Conservation (phyloP, 2,797 vertebrate genomes). For the Galagoides demidoff region DNA sequence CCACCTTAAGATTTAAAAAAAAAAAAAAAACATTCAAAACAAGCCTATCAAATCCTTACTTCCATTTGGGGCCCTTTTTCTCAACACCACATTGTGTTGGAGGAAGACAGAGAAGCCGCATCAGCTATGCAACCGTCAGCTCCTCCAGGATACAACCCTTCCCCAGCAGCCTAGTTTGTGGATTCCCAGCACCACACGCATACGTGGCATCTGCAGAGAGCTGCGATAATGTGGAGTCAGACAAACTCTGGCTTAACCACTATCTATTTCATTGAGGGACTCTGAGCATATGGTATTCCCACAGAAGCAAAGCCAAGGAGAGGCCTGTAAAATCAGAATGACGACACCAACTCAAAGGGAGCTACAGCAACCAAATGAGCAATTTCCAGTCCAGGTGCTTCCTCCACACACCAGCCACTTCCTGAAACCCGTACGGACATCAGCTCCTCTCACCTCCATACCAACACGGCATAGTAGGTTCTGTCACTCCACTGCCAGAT, state of each 20-base stretch:
- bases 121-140: not conserved
- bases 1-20: not conserved
- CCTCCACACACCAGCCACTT: not conserved
- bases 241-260: not conserved
- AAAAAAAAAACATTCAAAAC: not conserved
- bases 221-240: rapidly evolving
- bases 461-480: not conserved
- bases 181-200: not conserved
- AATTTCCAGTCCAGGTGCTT: not conserved
- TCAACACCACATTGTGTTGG: not conserved
- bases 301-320: not conserved
- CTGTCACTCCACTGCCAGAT: not conserved
- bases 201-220: rapidly evolving
- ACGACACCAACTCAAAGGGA: not conserved
- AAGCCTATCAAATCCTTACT: not conserved
- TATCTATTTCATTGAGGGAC: not conserved
- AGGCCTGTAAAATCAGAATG: not conserved
- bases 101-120: not conserved
- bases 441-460: not conserved
- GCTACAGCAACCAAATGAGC: not conserved
- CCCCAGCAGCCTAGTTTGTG: not conserved
- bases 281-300: not conserved
- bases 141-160: not conserved
- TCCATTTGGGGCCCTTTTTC: not conserved
- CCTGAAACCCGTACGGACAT: not conserved